Evolutionary conservation across 2,797 vertebrate genomes (phyloP).

Genomic region (Gymnopithys bicolor): DNA sequence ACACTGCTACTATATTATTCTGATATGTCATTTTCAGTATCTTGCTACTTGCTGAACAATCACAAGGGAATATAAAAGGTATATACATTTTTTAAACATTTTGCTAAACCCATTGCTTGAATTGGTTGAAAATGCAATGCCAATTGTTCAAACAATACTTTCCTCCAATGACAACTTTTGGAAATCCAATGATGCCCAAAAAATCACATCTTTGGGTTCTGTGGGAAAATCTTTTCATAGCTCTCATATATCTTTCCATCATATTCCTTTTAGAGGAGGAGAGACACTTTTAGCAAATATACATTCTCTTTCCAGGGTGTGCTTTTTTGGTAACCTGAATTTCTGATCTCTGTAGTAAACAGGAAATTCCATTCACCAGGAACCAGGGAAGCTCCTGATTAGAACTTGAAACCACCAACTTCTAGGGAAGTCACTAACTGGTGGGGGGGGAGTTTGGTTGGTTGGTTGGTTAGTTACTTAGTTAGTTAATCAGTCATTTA

Average conservation of each 20-base stretch:
- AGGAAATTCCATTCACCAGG: not conserved
- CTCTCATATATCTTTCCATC: not conserved
- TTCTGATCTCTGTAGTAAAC: not conserved
- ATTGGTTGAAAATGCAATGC: not conserved
- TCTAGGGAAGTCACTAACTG: too few relatives aligned
- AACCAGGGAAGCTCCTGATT: not conserved
- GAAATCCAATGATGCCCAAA: not conserved
- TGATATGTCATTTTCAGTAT: not conserved
- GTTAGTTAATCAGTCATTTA: too few relatives aligned
- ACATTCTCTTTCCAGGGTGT: not conserved
- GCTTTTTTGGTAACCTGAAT: not conserved
- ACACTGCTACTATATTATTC: not conserved
- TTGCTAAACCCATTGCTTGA: not conserved
- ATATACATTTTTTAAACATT: not conserved
- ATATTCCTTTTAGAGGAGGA: not conserved
- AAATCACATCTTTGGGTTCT: not conserved
- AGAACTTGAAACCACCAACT: too few relatives aligned
- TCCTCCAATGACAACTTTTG: not conserved
- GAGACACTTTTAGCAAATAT: not conserved
- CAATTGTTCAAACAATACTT: not conserved
- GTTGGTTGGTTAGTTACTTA: too few relatives aligned
- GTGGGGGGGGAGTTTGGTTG: too few relatives aligned
- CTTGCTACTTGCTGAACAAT: not conserved
- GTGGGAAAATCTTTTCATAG: not conserved
- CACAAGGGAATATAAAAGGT: not conserved